Evolutionary conservation across 2,888 invertebrate genomes (phyloP), one percentile per base, ranked within the genome.

Genomic region (Caenorhabditis sp.): DNA sequence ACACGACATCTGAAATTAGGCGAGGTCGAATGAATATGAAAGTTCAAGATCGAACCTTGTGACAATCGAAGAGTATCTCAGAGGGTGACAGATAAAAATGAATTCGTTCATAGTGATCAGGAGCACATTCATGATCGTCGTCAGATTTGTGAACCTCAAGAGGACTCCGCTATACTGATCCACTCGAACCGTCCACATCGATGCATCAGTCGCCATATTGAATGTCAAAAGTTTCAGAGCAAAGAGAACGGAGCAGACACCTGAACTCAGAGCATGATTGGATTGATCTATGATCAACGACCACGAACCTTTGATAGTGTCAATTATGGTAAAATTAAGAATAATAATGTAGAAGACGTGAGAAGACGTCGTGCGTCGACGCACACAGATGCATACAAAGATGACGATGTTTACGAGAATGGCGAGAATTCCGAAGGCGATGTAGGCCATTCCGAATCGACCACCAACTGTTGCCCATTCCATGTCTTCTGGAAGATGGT

Each of bases 81-180:
- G 77, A 1, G 90, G 89, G 75, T 85, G 76, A 68, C 87, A 87
- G 51, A 90, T 88, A 84, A 87, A 90, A 54, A 89, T 64, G 83
- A 85, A 90, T 72, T 90, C 90, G 75, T 90, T 87, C 54, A 88
- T 66, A 19, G 90, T 90, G 59, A 90, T 88, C 84, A 90, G 58
- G 12, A 88, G 68, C 54, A 90, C 77, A 64, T 90, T 90, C 47
- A 90, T 76, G 5, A 90, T 89, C n/a, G 90, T 90, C 10, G 87
- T 88, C 59, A 90, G 72, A 70, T 89, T 89, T 22, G 83, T 76
- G 41, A 84, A 85, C 63, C 88, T 59, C 28, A 88, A 54, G 0
- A 86, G 74, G 0, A 87, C 69, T 31, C 85, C 86, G 51, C 85
- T 84, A 58, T 85, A 85, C 69, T 88, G 88, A 82, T 88, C 88